These are phyloP conservation scores for Chrosomus eos DNA, from an alignment of 2,797 vertebrate genomes.

Conservation along the genomic window DNA sequence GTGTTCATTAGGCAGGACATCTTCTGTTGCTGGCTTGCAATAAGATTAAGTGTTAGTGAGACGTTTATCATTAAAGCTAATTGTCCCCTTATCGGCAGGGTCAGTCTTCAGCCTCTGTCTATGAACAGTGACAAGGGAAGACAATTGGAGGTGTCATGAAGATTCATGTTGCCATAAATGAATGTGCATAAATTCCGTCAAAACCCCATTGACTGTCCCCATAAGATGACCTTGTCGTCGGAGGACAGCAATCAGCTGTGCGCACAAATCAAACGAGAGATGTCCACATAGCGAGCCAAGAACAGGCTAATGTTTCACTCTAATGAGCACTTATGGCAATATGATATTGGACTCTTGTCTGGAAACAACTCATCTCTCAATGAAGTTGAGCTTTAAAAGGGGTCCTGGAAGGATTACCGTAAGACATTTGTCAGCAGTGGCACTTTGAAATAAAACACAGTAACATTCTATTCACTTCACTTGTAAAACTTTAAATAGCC, in stretches of 20 bases:
- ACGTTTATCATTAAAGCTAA: slow-evolving; percentile 70
- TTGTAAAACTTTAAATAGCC: slow-evolving; percentile 20
- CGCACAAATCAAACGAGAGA: slow-evolving; percentile 38
- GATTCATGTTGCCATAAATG: slow-evolving; percentile 8
- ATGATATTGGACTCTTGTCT: slow-evolving; percentile 56
- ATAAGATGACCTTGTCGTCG: slow-evolving; percentile 38
- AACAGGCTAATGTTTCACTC: slow-evolving; percentile 59
- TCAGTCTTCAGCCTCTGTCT: slow-evolving; percentile 59
- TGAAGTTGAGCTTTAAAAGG: slow-evolving; percentile 47
- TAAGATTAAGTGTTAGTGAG: slow-evolving; percentile 72
- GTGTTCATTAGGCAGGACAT: slow-evolving; percentile 66
- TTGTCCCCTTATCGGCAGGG: slow-evolving; percentile 66
- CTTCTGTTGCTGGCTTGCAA: slow-evolving; percentile 62
- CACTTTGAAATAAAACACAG: slow-evolving; percentile 10
- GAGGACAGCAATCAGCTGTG: slow-evolving; percentile 48
- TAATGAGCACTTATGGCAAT: slow-evolving; percentile 58
- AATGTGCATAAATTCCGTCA: background rate
- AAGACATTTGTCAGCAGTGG: slow-evolving; percentile 30
- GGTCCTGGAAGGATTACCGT: slow-evolving; percentile 25
- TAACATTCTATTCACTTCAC: background rate
- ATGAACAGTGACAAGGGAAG: background rate
- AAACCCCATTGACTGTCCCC: background rate
- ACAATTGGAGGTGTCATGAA: background rate
- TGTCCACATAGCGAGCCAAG: slow-evolving; percentile 37
- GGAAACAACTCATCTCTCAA: slow-evolving; percentile 47